Evolutionary conservation across 2,888 invertebrate genomes (phyloP).

Genomic region (Flabesymbios commensalis): DNA sequence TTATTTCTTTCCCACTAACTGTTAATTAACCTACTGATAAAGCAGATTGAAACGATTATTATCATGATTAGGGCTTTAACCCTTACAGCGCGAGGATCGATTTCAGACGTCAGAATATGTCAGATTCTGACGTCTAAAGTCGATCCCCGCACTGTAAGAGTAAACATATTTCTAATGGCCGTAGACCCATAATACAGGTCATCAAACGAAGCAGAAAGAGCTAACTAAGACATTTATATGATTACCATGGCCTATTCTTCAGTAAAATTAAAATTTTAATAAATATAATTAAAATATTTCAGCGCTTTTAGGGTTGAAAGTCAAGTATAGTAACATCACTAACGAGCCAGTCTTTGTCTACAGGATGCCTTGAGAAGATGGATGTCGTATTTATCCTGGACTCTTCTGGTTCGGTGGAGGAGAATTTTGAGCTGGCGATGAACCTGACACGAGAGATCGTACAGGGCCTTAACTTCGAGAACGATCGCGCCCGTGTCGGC

Average conservation of each 20-base stretch:
- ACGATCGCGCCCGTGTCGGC: slow-evolving; percentile 36
- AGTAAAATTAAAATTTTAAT: neutral
- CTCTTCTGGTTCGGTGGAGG: slow-evolving; percentile 32
- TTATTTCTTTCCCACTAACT: too few species aligned
- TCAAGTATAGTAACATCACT: neutral
- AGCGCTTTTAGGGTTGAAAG: neutral
- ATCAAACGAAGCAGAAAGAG: too few species aligned
- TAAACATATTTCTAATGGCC: too few species aligned
- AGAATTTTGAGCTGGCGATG: slow-evolving; percentile 22
- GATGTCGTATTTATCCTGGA: slow-evolving; percentile 34
- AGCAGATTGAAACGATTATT: too few species aligned
- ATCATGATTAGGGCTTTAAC: too few species aligned
- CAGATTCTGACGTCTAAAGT: too few species aligned
- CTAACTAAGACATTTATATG: too few species aligned
- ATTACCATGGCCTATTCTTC: neutral
- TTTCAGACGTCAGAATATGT: too few species aligned
- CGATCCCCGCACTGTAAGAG: too few species aligned
- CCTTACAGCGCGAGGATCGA: too few species aligned
- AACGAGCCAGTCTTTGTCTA: neutral
- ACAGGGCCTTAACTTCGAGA: slow-evolving; percentile 31
- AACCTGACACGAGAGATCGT: slow-evolving; percentile 22
- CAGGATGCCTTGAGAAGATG: slow-evolving; percentile 20
- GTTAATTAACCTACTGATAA: too few species aligned
- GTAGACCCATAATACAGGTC: too few species aligned
- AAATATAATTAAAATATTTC: neutral